Evolutionary conservation across 1,140 invertebrate genomes (phyloP).

Genomic region (Zophobas atratus): DNA sequence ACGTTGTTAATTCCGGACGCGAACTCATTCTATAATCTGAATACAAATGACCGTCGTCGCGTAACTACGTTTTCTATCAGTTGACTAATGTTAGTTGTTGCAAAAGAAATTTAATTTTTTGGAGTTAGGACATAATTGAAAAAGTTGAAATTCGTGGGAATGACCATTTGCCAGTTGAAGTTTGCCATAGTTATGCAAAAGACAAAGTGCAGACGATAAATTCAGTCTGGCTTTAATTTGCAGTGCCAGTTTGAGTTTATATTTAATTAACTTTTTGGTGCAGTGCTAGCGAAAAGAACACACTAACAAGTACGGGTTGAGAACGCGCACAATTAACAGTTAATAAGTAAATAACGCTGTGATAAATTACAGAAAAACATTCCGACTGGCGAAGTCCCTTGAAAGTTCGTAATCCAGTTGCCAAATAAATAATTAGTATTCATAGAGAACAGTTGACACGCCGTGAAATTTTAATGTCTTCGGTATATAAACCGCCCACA

Average conservation of each 20-base stretch:
- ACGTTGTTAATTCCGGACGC: constrained; percentile 26
- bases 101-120: not conserved
- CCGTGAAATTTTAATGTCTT: constrained; percentile 35
- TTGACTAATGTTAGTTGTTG: constrained; percentile 16
- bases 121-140: too few relatives aligned
- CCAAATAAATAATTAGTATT: constrained; percentile 24
- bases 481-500: constrained; percentile 31
- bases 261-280: constrained; percentile 32
- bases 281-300: constrained; percentile 8
- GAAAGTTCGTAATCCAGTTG: constrained; percentile 15
- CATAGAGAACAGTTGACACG: not conserved
- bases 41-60: constrained; percentile 19
- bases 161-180: too few relatives aligned
- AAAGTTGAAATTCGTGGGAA: too few relatives aligned
- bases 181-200: not conserved
- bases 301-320: constrained; percentile 14
- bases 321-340: constrained; percentile 14
- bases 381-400: not conserved
- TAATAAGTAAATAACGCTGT: not conserved
- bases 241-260: constrained; percentile 5
- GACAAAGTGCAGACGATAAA: constrained; percentile 4
- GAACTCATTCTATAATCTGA: constrained; percentile 20
- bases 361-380: constrained; percentile 10
- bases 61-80: constrained; percentile 35
- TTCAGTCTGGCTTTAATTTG: constrained; percentile 19